phyloP scores from a whole-genome alignment of 2,797 vertebrate species.

The Diplodus puntazzo region DNA sequence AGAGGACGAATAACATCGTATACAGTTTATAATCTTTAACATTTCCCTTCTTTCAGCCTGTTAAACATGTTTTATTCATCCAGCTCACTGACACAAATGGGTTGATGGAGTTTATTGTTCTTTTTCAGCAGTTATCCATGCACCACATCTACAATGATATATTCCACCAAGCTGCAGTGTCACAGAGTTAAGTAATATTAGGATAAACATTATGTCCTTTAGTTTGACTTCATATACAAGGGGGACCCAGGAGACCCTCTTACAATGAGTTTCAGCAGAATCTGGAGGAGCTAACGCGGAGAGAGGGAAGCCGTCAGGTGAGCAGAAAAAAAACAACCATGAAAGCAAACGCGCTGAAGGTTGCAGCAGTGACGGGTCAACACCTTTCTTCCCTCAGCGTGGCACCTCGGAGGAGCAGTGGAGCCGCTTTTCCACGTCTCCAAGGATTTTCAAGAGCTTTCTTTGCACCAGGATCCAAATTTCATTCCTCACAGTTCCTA shows the following conservation, averaged over 20 bases:
- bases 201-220: conserved; percentile 75
- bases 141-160: conserved; percentile 85
- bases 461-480: not conserved
- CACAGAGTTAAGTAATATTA: conserved; percentile 73
- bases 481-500: not conserved
- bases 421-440: conserved; percentile 1
- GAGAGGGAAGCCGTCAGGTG: conserved; percentile 25
- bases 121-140: conserved; percentile 85
- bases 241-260: conserved; percentile 44
- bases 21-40: conserved; percentile 12
- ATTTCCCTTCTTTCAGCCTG: not conserved
- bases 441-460: not conserved
- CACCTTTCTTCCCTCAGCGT: not conserved
- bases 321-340: not conserved
- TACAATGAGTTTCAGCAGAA: conserved; percentile 57
- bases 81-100: conserved; percentile 61
- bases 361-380: conserved; percentile 38
- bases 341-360: conserved; percentile 13
- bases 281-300: conserved; percentile 48
- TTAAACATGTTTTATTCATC: conserved; percentile 22
- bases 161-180: conserved; percentile 84
- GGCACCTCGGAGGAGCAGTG: not conserved
- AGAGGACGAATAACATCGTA: conserved; percentile 31
- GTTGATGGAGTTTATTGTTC: conserved; percentile 80
- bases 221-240: conserved; percentile 67